These are phyloP conservation scores for Pseudococcus viburni DNA, from an alignment of 2,888 invertebrate genomes.

Conservation along the genomic window DNA sequence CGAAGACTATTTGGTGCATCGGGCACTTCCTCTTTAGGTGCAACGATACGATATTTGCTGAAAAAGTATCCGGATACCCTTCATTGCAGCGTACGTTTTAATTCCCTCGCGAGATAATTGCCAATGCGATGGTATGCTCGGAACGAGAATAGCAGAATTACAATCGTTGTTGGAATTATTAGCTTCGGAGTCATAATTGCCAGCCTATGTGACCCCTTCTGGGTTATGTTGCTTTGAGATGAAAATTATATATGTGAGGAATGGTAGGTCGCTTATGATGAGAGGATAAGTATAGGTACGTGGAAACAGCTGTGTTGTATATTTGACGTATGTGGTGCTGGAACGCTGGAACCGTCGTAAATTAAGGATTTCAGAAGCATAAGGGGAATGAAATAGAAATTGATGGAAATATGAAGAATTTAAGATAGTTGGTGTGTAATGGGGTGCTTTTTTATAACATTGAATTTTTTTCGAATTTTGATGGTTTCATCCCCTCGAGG, in stretches of 20 bases:
- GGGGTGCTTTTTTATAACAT: no score
- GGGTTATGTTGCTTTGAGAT: not conserved
- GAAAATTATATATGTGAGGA: not conserved
- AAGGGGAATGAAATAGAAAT: no score
- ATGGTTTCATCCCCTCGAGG: no score
- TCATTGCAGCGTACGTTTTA: not conserved
- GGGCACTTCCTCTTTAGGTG: not conserved
- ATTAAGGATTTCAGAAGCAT: not conserved
- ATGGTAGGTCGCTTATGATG: not conserved
- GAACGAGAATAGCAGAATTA: not conserved
- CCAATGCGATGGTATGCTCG: not conserved
- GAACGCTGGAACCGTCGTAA: not conserved
- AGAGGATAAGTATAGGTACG: not conserved
- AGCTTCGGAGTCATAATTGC: not conserved
- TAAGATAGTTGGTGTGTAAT: no score
- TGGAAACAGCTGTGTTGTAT: not conserved
- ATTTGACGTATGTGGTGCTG: not conserved
- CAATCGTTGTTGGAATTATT: conserved; percentile 4
- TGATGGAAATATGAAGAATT: no score
- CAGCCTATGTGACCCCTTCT: not conserved
- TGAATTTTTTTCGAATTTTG: no score
- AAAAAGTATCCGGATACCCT: not conserved
- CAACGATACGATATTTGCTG: not conserved
- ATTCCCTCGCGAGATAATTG: conserved; percentile 20
- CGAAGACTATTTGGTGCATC: conserved; percentile 13